Conservation (phyloP, 2,797 vertebrate genomes). For the Enteromius radiatus region DNA sequence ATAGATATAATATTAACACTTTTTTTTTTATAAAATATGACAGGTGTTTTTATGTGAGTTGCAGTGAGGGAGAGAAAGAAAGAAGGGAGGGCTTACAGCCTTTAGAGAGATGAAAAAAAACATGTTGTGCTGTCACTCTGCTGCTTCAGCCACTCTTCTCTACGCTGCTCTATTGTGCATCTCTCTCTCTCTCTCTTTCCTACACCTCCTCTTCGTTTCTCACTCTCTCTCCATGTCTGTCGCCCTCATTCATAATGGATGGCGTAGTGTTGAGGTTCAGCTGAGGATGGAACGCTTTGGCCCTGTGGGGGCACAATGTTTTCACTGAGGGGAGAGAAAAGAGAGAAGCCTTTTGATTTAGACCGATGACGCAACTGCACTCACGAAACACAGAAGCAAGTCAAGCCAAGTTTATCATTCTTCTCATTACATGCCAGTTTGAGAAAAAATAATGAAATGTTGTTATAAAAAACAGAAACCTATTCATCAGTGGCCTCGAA, state of each 20-base stretch:
- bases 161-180: conserved; percentile 21
- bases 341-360: conserved; percentile 50
- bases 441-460: neutral
- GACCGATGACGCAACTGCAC: conserved; percentile 13
- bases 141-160: conserved; percentile 26
- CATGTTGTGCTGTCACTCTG: conserved; percentile 7
- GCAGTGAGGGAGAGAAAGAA: neutral
- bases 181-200: neutral
- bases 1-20: neutral
- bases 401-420: conserved; percentile 23
- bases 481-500: neutral
- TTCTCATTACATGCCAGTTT: conserved; percentile 14
- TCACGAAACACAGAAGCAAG: conserved; percentile 14
- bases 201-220: neutral
- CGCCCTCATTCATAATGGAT: conserved; percentile 57
- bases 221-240: conserved; percentile 9
- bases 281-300: conserved; percentile 36
- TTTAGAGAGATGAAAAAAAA: conserved; percentile 16
- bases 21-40: neutral
- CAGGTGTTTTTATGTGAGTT: conserved; percentile 13
- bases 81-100: neutral
- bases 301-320: conserved; percentile 21
- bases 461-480: neutral
- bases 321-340: conserved; percentile 29
- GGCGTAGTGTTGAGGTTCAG: conserved; percentile 47